Percentiles rank a stretch among this genome's conserved stretches.
These are phyloP conservation scores for Archocentrus centrarchus DNA, from an alignment of 2,113 vertebrate genomes.

Conservation along the genomic window DNA sequence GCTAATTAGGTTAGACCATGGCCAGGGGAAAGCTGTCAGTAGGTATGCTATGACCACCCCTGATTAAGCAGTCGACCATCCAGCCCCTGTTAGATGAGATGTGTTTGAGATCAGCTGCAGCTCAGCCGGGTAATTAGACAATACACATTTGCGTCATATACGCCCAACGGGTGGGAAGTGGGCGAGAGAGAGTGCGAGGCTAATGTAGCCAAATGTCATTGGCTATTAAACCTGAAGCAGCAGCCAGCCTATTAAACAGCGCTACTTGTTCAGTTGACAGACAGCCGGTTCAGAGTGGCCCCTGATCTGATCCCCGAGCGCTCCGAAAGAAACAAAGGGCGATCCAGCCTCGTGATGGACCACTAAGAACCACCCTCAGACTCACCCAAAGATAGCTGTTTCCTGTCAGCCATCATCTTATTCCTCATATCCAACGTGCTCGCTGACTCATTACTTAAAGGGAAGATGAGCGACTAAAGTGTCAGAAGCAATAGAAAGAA, in stretches of 20 bases:
- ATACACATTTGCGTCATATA: slow-evolving; percentile 33
- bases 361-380: slow-evolving; percentile 6
- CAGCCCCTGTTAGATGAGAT: slow-evolving; percentile 32
- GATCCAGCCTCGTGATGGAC: neutral
- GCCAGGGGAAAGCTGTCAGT: neutral
- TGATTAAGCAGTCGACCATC: slow-evolving; percentile 7
- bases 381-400: slow-evolving; percentile 10
- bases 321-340: slow-evolving; percentile 38
- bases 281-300: neutral
- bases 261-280: slow-evolving; percentile 8
- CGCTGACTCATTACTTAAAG: slow-evolving; percentile 60
- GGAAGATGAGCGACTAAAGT: slow-evolving; percentile 32
- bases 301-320: slow-evolving; percentile 18
- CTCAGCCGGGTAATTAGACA: slow-evolving; percentile 41
- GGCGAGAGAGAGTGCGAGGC: neutral
- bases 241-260: slow-evolving; percentile 42
- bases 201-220: slow-evolving; percentile 21
- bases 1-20: slow-evolving; percentile 19
- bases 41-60: slow-evolving; percentile 6
- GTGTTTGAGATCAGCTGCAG: slow-evolving; percentile 59
- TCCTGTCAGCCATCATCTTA: slow-evolving; percentile 58
- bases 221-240: slow-evolving; percentile 24
- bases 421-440: slow-evolving; percentile 22
- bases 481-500: neutral
- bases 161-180: slow-evolving; percentile 10